phyloP scores from a whole-genome alignment of 2,888 invertebrate species.

The Sisyra terminalis region DNA sequence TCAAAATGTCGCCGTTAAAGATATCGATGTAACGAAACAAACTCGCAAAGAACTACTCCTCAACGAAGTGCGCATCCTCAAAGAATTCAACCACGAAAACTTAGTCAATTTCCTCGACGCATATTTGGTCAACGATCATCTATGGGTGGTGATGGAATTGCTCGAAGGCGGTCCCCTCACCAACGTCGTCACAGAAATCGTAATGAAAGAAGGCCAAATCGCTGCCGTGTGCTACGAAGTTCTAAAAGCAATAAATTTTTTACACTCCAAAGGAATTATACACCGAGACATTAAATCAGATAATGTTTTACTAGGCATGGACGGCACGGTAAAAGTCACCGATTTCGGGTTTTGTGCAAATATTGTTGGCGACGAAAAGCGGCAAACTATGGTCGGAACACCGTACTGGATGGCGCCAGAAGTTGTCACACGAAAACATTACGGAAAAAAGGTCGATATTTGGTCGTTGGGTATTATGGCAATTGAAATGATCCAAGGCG shows the following conservation, averaged over 20 bases:
- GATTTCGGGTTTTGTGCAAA: conserved; percentile 99
- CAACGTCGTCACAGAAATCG: conserved; percentile 92
- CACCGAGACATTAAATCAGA: conserved; percentile 97
- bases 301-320: conserved; percentile 85
- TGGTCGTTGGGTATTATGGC: conserved; percentile 98
- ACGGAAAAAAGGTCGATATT: conserved; percentile 85
- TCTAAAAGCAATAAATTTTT: conserved; percentile 72
- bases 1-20: conserved; percentile 83
- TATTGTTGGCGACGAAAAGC: conserved; percentile 81
- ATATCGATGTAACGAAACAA: conserved; percentile 88
- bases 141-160: conserved; percentile 96
- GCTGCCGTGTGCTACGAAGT: conserved; percentile 88
- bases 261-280: conserved; percentile 79
- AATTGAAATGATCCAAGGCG: conserved; percentile 93
- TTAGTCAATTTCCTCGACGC: conserved; percentile 90
- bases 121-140: conserved; percentile 76
- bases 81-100: conserved; percentile 84
- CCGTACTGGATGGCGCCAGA: conserved; percentile 99
- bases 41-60: conserved; percentile 90
- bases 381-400: conserved; percentile 97
- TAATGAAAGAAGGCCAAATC: conserved; percentile 93
- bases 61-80: conserved; percentile 85
- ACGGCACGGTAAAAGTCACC: conserved; percentile 80
- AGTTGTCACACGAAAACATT: conserved; percentile 81
- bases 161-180: conserved; percentile 91